Evolutionary conservation across 2,797 vertebrate genomes (phyloP), one percentile per base, ranked within the genome.

Genomic region (Neostethus bicornis): DNA sequence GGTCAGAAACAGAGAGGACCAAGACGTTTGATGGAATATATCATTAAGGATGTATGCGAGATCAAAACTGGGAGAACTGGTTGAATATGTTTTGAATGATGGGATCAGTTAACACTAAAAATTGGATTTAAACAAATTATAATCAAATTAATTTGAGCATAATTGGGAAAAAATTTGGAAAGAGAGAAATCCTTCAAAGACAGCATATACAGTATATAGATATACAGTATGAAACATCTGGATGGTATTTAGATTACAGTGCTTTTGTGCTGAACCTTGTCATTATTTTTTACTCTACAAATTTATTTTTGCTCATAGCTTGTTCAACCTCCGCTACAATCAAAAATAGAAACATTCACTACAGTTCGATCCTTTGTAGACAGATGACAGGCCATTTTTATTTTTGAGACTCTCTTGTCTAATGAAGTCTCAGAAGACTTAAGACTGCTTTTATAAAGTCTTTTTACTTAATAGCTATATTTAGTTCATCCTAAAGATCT

Each of bases 1-100:
- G 38, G 59, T 31, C 9, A 1, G 5, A 68, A 48, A 17, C 25
- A 19, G 12, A 50, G 43, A 44, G 9, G 26, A 37, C 29, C 14
- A 52, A 44, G 31, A 17, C 34, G 14, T n/a, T 37, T 39, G 39
- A 44, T 13, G 14, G 19, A 55, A 37, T 4, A 75, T 56, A 74
- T 78, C 66, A 78, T 57, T 47, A 64, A 34, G 39, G 34, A 28
- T 45, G 20, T 42, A 10, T 39, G 41, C 29, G 37, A 19, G 5
- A 7, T 13, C 2, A 14, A 2, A 55, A 35, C 1, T 3, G 10
- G 20, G 3, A 46, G 28, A 23, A 2, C n/a, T 28, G 29, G 46
- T 63, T 47, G 23, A 14, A 29, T 25, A 43, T 32, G 43, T 38
- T 26, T 41, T 58, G 61, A 44, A 58, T 38, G 9, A 10, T 8